Conservation (phyloP, 1,140 invertebrate species). For the Lordiphosa clarofinis region DNA sequence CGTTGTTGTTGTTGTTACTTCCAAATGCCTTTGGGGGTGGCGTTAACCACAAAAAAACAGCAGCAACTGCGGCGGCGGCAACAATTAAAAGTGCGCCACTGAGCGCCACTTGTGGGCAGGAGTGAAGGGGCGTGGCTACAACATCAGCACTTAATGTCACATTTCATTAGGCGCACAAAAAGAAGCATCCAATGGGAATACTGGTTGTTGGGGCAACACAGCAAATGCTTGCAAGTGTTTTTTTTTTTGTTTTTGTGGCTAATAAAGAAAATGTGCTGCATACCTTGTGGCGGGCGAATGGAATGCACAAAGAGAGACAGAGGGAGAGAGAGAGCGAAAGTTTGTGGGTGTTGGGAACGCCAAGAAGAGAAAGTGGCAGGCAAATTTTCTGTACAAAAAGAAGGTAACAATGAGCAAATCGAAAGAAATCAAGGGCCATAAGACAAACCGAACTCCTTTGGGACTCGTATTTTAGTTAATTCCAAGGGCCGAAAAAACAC, state of each 20-base stretch:
- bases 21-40: constrained; percentile 36
- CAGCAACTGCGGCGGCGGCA: constrained; percentile 33
- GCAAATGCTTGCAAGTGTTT: constrained; percentile 22
- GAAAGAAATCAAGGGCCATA: neutral
- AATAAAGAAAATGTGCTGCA: constrained; percentile 72
- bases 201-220: constrained; percentile 1
- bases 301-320: neutral
- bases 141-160: constrained; percentile 68
- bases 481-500: too few species aligned
- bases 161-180: constrained; percentile 57
- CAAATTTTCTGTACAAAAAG: neutral
- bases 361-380: too few species aligned
- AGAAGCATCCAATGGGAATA: constrained; percentile 21
- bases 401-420: constrained; percentile 3
- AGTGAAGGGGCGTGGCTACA: constrained; percentile 36
- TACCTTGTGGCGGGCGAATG: constrained; percentile 41
- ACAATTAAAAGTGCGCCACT: constrained; percentile 69
- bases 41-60: constrained; percentile 23
- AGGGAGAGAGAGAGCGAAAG: constrained; percentile 1
- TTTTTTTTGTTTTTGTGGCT: constrained; percentile 29
- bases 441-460: too few species aligned
- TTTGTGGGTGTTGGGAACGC: neutral
- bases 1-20: constrained; percentile 13
- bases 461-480: too few species aligned
- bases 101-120: constrained; percentile 43